These are phyloP conservation scores for Lasiurus borealis DNA, from an alignment of 2,113 vertebrate species.

Conservation along the genomic window DNA sequence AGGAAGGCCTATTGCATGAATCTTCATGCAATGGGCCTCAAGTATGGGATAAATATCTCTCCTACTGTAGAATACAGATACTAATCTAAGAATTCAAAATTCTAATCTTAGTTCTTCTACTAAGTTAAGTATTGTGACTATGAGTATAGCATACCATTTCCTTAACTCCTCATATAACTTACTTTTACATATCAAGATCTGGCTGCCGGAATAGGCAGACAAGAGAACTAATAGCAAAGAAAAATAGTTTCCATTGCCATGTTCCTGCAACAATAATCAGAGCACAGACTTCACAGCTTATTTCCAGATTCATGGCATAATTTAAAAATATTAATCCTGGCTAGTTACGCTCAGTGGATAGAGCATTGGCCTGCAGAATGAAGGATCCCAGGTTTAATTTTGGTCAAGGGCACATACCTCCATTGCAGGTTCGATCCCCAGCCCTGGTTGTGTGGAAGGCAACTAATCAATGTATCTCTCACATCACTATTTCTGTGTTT, in stretches of 20 bases:
- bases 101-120: not conserved
- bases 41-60: not conserved
- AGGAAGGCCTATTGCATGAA: no score
- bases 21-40: no score
- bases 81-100: not conserved
- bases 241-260: not conserved
- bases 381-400: no score
- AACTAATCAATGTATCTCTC: no score
- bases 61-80: not conserved
- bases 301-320: not conserved
- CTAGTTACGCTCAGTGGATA: no score
- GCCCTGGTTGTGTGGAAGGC: no score
- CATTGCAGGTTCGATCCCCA: no score
- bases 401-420: no score
- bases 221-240: slow-evolving; percentile 42
- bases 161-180: slow-evolving; percentile 34
- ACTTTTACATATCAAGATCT: slow-evolving; percentile 13
- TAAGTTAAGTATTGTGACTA: not conserved
- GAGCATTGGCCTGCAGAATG: no score
- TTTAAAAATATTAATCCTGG: slow-evolving; percentile 15
- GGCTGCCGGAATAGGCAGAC: not conserved
- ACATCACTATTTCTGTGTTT: no score
- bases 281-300: not conserved
- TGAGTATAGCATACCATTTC: not conserved
- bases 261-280: slow-evolving; percentile 1